A percentile compares a stretch with the other conserved stretches of the same genome.
These are phyloP conservation scores for Drosophila ezoana DNA, from an alignment of 2,888 invertebrate genomes.

Conservation along the genomic window DNA sequence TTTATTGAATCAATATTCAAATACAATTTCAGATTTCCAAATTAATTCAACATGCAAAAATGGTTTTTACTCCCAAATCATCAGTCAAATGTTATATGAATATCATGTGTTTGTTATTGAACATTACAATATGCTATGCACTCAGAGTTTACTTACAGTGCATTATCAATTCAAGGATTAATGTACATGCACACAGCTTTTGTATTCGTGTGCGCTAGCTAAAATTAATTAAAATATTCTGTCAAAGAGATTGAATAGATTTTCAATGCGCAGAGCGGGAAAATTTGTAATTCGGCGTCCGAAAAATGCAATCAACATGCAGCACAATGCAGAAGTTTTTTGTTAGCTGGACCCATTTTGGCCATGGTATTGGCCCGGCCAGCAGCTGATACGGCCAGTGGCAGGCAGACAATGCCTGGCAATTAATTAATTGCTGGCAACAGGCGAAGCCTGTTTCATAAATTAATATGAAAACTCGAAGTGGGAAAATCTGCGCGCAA, in stretches of 20 bases:
- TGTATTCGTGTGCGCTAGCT: not conserved
- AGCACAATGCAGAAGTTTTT: not conserved
- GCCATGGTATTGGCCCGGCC: not conserved
- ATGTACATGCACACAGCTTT: too few relatives aligned
- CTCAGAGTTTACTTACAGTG: too few relatives aligned
- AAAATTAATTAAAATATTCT: constrained; percentile 7
- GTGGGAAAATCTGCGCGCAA: constrained; percentile 43
- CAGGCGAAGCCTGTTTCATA: constrained; percentile 15
- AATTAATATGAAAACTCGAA: constrained; percentile 35
- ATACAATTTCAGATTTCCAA: too few relatives aligned
- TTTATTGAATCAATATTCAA: too few relatives aligned
- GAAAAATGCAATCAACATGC: constrained; percentile 8
- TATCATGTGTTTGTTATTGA: too few relatives aligned
- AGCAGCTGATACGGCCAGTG: constrained; percentile 1
- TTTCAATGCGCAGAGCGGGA: not conserved
- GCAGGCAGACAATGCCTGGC: constrained; percentile 15
- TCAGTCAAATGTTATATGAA: too few relatives aligned
- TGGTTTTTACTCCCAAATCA: too few relatives aligned
- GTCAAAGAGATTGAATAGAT: not conserved
- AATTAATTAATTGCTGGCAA: constrained; percentile 45
- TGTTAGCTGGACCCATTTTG: not conserved
- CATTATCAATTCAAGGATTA: too few relatives aligned
- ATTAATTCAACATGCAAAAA: too few relatives aligned
- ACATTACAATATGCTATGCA: too few relatives aligned
- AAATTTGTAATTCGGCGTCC: not conserved